A percentile compares a stretch with the other conserved stretches of the same genome.
Conservation (phyloP, 2,113 vertebrate genomes). For the Ictalurus punctatus region DNA sequence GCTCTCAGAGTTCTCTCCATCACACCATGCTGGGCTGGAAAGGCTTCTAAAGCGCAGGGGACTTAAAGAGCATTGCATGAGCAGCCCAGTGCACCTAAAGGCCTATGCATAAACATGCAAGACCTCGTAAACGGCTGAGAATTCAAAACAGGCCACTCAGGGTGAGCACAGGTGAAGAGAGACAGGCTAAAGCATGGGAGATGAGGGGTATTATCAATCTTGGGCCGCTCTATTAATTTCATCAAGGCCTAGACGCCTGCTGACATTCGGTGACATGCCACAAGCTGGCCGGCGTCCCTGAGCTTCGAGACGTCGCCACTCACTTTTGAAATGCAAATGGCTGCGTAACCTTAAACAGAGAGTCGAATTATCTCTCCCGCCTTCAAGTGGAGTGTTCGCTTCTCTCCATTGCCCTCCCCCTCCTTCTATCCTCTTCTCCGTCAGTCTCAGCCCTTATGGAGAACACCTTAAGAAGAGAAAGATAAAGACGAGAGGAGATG, state of each 20-base stretch:
- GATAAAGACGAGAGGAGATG: slow-evolving; percentile 46
- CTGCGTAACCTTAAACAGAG: slow-evolving; percentile 52
- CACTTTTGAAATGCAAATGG: slow-evolving; percentile 60
- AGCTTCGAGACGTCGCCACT: slow-evolving; percentile 24
- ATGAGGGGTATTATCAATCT: slow-evolving; percentile 57
- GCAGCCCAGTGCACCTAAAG: slow-evolving; percentile 33
- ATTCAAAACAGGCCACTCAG: slow-evolving; percentile 38
- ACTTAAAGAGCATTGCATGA: slow-evolving; percentile 16
- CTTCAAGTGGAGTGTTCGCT: slow-evolving; percentile 42
- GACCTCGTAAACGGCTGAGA: slow-evolving; percentile 27
- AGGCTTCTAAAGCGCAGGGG: slow-evolving; percentile 36
- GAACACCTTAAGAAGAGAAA: slow-evolving; percentile 42
- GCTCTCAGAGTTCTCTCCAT: slow-evolving; percentile 22
- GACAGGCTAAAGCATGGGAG: slow-evolving; percentile 35
- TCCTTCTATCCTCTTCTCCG: neutral
- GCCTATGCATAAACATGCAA: slow-evolving; percentile 51
- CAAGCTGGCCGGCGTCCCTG: slow-evolving; percentile 48
- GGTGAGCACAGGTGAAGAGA: slow-evolving; percentile 35
- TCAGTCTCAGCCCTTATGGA: slow-evolving; percentile 39
- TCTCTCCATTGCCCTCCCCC: neutral
- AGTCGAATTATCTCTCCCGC: slow-evolving; percentile 46
- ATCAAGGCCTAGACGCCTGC: slow-evolving; percentile 51
- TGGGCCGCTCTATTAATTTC: slow-evolving; percentile 58
- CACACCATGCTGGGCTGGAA: slow-evolving; percentile 29
- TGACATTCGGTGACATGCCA: slow-evolving; percentile 55